phyloP scores from a whole-genome alignment of 2,888 invertebrate genomes.

The Troides helena region DNA sequence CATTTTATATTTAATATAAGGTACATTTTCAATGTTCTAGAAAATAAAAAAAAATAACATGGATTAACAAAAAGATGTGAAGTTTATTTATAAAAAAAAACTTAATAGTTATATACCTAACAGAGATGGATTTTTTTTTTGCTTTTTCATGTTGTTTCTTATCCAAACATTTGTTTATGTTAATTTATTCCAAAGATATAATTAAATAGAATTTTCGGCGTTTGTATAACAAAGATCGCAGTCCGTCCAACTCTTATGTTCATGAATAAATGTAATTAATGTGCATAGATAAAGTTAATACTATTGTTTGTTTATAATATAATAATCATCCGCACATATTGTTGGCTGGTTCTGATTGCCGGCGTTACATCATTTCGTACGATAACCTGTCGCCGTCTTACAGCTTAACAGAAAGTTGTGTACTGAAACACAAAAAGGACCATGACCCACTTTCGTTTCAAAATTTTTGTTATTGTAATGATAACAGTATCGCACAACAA shows the following conservation, averaged over 20 bases:
- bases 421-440: constrained; percentile 61
- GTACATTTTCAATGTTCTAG: too few species aligned
- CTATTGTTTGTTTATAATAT: not conserved
- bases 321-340: constrained; percentile 34
- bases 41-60: too few species aligned
- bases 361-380: constrained; percentile 52
- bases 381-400: constrained; percentile 57
- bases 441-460: constrained; percentile 61
- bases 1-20: too few species aligned
- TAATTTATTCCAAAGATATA: not conserved
- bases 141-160: too few species aligned
- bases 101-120: too few species aligned
- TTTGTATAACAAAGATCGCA: too few species aligned
- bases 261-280: too few species aligned
- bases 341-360: constrained; percentile 42
- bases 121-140: too few species aligned
- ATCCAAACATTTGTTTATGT: not conserved
- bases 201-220: not conserved
- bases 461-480: constrained; percentile 39
- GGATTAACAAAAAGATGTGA: too few species aligned
- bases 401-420: constrained; percentile 53
- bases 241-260: too few species aligned
- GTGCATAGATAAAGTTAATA: not conserved
- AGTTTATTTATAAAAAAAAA: too few species aligned
- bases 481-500: constrained; percentile 24